Evolutionary conservation across 2,888 invertebrate species (phyloP).

Genomic region (Schizotus pectinicornis): DNA sequence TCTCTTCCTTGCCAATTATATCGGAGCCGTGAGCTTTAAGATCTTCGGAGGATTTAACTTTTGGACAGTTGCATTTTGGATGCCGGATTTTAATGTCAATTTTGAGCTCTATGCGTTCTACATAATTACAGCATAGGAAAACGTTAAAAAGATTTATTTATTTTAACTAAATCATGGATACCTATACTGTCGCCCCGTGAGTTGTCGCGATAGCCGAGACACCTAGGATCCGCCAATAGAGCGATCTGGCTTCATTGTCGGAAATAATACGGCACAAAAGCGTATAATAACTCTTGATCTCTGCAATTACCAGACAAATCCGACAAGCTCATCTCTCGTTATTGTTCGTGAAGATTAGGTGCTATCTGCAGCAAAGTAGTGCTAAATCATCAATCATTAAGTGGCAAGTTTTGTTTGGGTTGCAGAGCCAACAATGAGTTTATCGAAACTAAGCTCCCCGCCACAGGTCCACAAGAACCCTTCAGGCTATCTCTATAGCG

Average conservation of each 20-base stretch:
- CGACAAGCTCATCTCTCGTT: slow-evolving; percentile 39
- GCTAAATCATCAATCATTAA: slow-evolving; percentile 48
- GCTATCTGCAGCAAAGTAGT: slow-evolving; percentile 39
- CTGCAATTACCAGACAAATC: slow-evolving; percentile 43
- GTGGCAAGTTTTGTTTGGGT: slow-evolving; percentile 48
- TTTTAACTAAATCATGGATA: too few species aligned
- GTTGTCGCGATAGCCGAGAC: too few species aligned
- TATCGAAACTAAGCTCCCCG: slow-evolving; percentile 37
- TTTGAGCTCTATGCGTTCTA: too few species aligned
- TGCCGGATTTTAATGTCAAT: too few species aligned
- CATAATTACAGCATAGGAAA: too few species aligned
- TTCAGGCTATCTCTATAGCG: slow-evolving; percentile 14
- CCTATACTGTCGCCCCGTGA: too few species aligned
- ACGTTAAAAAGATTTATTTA: too few species aligned
- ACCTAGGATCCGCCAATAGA: background rate
- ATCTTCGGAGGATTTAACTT: too few species aligned
- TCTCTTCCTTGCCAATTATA: too few species aligned
- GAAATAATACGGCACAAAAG: slow-evolving; percentile 1
- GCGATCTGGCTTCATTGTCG: background rate
- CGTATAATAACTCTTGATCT: slow-evolving; percentile 39
- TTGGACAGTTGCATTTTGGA: too few species aligned
- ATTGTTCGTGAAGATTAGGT: slow-evolving; percentile 47
- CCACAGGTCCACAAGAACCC: slow-evolving; percentile 18
- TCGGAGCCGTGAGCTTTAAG: too few species aligned
- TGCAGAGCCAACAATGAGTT: slow-evolving; percentile 43